A percentile compares a stretch with the other conserved stretches of the same genome.
These are phyloP conservation scores for Protodeltote pygarga DNA, from an alignment of 2,888 invertebrate species.

Conservation along the genomic window DNA sequence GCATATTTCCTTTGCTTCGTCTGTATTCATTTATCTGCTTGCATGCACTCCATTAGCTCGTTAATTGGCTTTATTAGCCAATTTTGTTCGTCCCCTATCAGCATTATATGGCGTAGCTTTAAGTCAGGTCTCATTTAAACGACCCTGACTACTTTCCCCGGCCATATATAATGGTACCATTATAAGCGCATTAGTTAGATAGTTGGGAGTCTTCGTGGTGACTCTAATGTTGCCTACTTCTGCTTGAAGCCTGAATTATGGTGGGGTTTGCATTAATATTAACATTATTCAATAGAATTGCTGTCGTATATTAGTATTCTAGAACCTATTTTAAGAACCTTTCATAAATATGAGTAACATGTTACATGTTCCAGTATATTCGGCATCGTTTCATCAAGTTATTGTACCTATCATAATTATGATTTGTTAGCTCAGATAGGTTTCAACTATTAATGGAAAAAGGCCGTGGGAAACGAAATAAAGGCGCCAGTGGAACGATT, in stretches of 20 bases:
- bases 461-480: constrained; percentile 40
- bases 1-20: constrained; percentile 5
- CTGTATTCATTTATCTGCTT: constrained; percentile 9
- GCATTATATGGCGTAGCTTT: constrained; percentile 25
- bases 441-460: constrained; percentile 24
- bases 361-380: constrained; percentile 5
- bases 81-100: constrained; percentile 24
- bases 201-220: constrained; percentile 61
- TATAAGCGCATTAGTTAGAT: constrained; percentile 80
- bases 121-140: constrained; percentile 64
- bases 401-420: constrained; percentile 28
- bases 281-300: constrained; percentile 40
- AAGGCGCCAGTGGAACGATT: constrained; percentile 9
- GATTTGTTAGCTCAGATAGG: constrained; percentile 34
- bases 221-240: constrained; percentile 58
- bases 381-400: constrained; percentile 6
- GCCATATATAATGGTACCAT: constrained; percentile 68
- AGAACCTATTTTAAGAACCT: constrained; percentile 3
- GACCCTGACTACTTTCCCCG: constrained; percentile 73
- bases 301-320: constrained; percentile 33
- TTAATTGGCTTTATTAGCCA: constrained; percentile 25
- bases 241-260: constrained; percentile 54
- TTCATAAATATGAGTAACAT: too few species aligned
- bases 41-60: constrained; percentile 10
- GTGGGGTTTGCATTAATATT: constrained; percentile 57